Conservation (phyloP, 2,797 vertebrate species). For the Etheostoma perlongum region DNA sequence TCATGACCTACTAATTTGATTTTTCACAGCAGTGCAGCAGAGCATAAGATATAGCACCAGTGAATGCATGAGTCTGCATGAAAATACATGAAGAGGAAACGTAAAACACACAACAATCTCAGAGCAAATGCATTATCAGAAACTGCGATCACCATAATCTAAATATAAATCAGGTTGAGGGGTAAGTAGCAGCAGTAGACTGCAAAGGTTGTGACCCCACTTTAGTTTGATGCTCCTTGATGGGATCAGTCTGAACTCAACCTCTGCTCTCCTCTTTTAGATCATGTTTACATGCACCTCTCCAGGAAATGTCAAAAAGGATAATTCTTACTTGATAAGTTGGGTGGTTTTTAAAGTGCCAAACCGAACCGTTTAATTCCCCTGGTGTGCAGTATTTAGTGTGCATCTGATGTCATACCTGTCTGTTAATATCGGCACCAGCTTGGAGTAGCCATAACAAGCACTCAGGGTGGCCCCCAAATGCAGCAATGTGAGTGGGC, state of each 20-base stretch:
- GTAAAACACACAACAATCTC: not conserved
- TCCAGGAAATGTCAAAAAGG: constrained; percentile 12
- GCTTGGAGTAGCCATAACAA: constrained; percentile 96
- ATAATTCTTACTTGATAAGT: not conserved
- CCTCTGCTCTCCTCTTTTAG: constrained; percentile 42
- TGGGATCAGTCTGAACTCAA: constrained; percentile 67
- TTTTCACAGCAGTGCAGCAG: constrained; percentile 56
- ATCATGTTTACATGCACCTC: not conserved
- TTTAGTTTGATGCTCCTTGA: constrained; percentile 63
- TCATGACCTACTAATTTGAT: constrained; percentile 80
- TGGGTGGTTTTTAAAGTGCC: not conserved
- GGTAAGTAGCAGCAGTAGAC: not conserved
- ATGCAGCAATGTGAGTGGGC: constrained; percentile 96
- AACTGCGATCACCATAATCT: constrained; percentile 17
- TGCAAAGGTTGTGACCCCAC: constrained; percentile 42
- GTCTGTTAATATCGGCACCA: constrained; percentile 96
- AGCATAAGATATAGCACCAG: constrained; percentile 54
- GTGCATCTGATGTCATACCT: constrained; percentile 82
- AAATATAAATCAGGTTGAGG: constrained; percentile 34
- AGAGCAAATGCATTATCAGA: not conserved
- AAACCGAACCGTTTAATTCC: not conserved
- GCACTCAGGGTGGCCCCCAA: constrained; percentile 97
- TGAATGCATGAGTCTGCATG: constrained; percentile 27
- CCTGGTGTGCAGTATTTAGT: not conserved
- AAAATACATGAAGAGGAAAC: constrained; percentile 27